Evolutionary conservation across 2,797 vertebrate species (phyloP), one percentile per base, ranked within the genome.

Genomic region (Sciaenops ocellatus): DNA sequence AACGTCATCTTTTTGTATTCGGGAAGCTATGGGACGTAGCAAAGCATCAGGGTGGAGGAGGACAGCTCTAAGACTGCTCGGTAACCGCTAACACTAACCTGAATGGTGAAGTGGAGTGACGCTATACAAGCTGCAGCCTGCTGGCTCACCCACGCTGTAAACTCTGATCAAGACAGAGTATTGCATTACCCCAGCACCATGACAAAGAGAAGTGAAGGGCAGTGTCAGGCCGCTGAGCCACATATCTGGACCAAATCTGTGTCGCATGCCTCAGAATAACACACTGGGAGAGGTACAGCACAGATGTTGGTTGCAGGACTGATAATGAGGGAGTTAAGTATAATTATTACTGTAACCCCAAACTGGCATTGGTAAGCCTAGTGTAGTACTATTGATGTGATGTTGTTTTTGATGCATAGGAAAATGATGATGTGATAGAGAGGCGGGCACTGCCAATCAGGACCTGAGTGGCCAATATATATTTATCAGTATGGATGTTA

Each of bases 131-230:
- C 48, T 6, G 6, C 54, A 24, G 51, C 52, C 55, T 28, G 46
- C 12, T 17, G 0, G 0, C 1, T 24, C 15, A 5, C 8, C 15
- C 9, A 6, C 7, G 5, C 42, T 38, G n/a, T 20, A 11, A 9
- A 41, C 24, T 62, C 6, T 68, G 2, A 44, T 56, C 15, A 24
- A 10, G 13, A 24, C 20, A 11, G 26, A 34, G 6, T 6, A 28
- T 11, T 11, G 1, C 3, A 16, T 9, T 8, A 34, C 22, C 65
- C 16, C 5, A 10, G 11, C 24, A n/a, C 1, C 1, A 20, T 13
- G 17, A n/a, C 56, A 24, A 48, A 57, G 42, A 5, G 2, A 48
- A 42, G 50, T 15, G 1, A 59, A 61, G 48, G 3, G 20, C 9
- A 28, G 12, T 20, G 1, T 26, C 18, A 42, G 50, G 3, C 22